Base-by-base conservation (phyloP, 92 coral and sea anemone genomes). In the Parazoanthus swiftii region DNA sequence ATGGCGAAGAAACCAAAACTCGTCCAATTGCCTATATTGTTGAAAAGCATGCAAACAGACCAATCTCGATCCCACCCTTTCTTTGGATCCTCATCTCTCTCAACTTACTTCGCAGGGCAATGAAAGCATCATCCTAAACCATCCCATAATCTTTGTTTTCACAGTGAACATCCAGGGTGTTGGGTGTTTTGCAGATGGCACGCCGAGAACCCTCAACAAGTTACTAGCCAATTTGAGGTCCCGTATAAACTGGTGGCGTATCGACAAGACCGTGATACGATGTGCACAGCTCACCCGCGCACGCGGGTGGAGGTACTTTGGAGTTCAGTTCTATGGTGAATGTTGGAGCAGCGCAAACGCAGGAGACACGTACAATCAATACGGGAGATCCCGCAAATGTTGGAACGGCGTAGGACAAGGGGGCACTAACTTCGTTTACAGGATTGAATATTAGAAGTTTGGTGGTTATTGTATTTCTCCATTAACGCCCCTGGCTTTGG, bases 251-350 rank as follows among this genome's bases (percentile, higher is more conserved):
- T 89, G 91, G 91, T 82, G 79, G 79, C 33, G 44, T 33, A 89
- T 89, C 66, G 63, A 76, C 37, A 89, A 44, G 43, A 89, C 88
- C 1, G 88, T 89, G 50, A 3, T 58, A 65, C 79, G 71, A 58
- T 89, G 91, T 39, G 91, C 88, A 18, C 88, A 38, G 33, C 82
- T 82, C 6, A 72, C 91, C 18, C 72, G 79, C 50, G 36, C 35
- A 8, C 79, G 85, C 33, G 91, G 91, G 6, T 82, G 79, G 82
- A 51, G 36, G 65, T 89, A 89, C 81, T 89, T 89, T 75, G 88
- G 82, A 18, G 77, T 89, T 33, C 91, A 89, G 76, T 89, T 89
- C 82, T 89, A 89, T 51, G 91, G 91, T 23, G 91, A 89, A 74
- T 89, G 91, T 39, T 89, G 91, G 91, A 48, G 82, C 50, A 88